Base-by-base conservation (phyloP, 2,797 vertebrate genomes). In the Pteropus rufus region DNA sequence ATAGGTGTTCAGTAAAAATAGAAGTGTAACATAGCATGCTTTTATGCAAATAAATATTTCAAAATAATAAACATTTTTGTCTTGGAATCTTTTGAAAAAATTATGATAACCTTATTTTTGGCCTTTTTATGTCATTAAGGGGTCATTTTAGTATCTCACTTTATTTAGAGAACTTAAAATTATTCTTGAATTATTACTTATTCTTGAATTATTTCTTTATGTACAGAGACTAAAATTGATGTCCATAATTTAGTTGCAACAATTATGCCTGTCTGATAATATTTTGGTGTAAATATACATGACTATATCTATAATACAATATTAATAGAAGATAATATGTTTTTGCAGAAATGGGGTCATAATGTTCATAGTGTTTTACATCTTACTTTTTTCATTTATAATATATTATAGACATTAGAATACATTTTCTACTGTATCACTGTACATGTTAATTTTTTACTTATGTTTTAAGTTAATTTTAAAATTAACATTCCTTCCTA, bases 1-100 rank as follows among this genome's bases (percentile, higher is more conserved):
- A 94, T 73, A 94, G 85, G 93, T 82, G 24, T 77, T 96, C 77
- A 85, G 41, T 96, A 91, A 96, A 95, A 86, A 95, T 60, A 80
- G 70, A 92, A 91, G 91, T 95, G 46, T 76, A 44, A 86, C 75
- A 31, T 70, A 89, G 36, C 39, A 36, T 67, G 44, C 15, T 91
- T 96, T 93, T 95, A 96, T 62, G 93, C n/a, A 91, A 95, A 91
- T 86, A 81, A 89, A 87, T 54, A 76, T 96, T 82, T 56, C 4
- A 49, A 92, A 90, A 91, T 60, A 83, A 67, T 29, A 41, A 80
- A 81, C 36, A 54, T 41, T 96, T 92, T 58, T 69, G 46, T 69
- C 36, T 31, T 64, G 18, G 41, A 88, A 10, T 86, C 16, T 64
- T 94, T 89, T 64, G 21, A 73, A 72, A 92, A 96, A 89, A 81